Base-by-base conservation (phyloP, 2,797 vertebrate species). In the Cichlasoma orientale region DNA sequence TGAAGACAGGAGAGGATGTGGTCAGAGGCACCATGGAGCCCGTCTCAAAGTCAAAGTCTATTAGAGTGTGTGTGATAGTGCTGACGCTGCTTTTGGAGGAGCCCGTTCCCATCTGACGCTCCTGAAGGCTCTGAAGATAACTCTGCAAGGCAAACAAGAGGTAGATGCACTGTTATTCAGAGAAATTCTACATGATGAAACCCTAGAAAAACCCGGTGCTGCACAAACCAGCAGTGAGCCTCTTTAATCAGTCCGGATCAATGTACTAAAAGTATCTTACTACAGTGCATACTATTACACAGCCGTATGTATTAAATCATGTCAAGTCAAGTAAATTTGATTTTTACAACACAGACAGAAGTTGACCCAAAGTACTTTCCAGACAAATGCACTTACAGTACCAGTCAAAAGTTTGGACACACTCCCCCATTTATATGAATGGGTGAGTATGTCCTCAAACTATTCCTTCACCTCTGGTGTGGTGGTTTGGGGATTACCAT, bases 31-130 rank as follows among this genome's bases (percentile, higher is more conserved):
- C 93, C 78, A 96, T 95, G 79, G 97, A 97, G 76, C 96, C 94
- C 2, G 95, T 96, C 88, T 97, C 96, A 82, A 95, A 97, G 93
- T 97, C 96, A 86, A 96, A 94, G 90, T 97, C 95, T 75, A 97
- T 94, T 14, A 95, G 33, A 7, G 95, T 94, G 66, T 95, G 95
- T 77, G 95, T 93, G 77, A 89, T 71, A 4, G 96, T 94, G 92
- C 94, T 95, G 86, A 95, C 84, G 75, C 95, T 96, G 88, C 94
- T 96, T 88, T 83, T 89, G 31, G 95, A 95, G 7, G 95, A 94
- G 52, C 95, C 90, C 0, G 96, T 96, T 82, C 94, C 95, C 87
- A 93, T 93, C 71, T 96, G 96, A 11, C 84, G 95, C 75, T 97
- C 97, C 59, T 93, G 94, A 50, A 97, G 93, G 83, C 95, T 97